These are phyloP conservation scores for Siniperca knerii DNA, from an alignment of 2,113 vertebrate species.

Conservation along the genomic window DNA sequence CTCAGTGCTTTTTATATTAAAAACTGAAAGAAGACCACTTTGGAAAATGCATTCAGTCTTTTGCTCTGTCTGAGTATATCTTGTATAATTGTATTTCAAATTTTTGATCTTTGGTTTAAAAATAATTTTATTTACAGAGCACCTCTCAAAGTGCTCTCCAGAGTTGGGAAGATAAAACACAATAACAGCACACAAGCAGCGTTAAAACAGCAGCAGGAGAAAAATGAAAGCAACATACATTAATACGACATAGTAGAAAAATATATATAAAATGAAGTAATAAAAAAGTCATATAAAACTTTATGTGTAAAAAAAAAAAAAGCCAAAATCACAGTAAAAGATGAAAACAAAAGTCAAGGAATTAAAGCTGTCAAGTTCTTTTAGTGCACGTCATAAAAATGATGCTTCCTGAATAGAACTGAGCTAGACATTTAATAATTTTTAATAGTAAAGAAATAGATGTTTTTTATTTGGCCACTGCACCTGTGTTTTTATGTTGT, in stretches of 20 bases:
- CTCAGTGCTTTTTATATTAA: not conserved
- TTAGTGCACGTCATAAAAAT: not conserved
- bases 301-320: not conserved
- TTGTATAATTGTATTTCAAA: not conserved
- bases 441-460: not conserved
- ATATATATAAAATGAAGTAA: not conserved
- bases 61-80: not conserved
- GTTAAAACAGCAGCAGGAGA: not conserved
- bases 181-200: not conserved
- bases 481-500: not conserved
- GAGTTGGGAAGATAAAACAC: not conserved
- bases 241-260: not conserved
- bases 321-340: not conserved
- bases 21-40: no score
- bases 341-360: not conserved
- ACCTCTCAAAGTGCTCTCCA: no score
- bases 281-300: not conserved
- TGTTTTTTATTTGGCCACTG: not conserved
- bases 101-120: not conserved
- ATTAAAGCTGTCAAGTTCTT: not conserved
- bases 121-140: not conserved
- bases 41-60: not conserved
- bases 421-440: not conserved
- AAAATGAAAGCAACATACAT: not conserved
- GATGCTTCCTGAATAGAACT: not conserved